Conservation (phyloP, 2,113 vertebrate species). For the Symphodus melops region DNA sequence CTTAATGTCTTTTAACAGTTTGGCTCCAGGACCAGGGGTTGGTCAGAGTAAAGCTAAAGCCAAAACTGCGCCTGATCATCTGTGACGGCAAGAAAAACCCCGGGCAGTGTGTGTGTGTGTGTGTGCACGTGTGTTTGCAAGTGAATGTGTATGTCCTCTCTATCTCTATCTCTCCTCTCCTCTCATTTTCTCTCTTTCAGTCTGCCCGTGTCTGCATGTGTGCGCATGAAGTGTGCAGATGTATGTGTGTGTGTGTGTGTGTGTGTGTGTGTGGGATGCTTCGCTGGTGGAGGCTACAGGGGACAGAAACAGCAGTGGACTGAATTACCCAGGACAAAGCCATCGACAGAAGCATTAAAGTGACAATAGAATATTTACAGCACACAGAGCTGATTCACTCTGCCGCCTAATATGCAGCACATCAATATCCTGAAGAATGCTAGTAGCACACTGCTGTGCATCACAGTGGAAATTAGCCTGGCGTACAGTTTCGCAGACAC, state of each 20-base stretch:
- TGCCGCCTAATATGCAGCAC: constrained; percentile 70
- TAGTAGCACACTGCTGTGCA: constrained; percentile 63
- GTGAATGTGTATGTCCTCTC: constrained; percentile 16
- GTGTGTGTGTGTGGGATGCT: constrained; percentile 47
- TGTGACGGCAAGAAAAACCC: constrained; percentile 79
- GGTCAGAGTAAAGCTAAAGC: constrained; percentile 75
- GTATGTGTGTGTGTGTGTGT: no score
- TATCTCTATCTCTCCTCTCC: constrained; percentile 32
- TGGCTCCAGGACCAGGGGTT: constrained; percentile 76
- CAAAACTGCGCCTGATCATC: constrained; percentile 78
- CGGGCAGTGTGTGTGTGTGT: constrained; percentile 48
- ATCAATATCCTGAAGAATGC: constrained; percentile 74
- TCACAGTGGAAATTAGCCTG: constrained; percentile 65
- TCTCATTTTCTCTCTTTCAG: constrained; percentile 73
- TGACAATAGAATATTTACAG: constrained; percentile 82
- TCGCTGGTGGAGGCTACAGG: constrained; percentile 58
- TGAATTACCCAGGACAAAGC: constrained; percentile 74
- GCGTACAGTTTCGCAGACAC: constrained; percentile 24
- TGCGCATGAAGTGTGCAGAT: constrained; percentile 49
- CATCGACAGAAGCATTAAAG: constrained; percentile 77
- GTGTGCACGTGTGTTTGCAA: constrained; percentile 13
- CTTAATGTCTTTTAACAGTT: constrained; percentile 84
- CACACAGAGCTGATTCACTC: constrained; percentile 66
- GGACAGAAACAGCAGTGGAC: constrained; percentile 69
- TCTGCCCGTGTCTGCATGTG: constrained; percentile 39